Conservation (phyloP, 2,888 invertebrate species). For the Drosophila anomelani region DNA sequence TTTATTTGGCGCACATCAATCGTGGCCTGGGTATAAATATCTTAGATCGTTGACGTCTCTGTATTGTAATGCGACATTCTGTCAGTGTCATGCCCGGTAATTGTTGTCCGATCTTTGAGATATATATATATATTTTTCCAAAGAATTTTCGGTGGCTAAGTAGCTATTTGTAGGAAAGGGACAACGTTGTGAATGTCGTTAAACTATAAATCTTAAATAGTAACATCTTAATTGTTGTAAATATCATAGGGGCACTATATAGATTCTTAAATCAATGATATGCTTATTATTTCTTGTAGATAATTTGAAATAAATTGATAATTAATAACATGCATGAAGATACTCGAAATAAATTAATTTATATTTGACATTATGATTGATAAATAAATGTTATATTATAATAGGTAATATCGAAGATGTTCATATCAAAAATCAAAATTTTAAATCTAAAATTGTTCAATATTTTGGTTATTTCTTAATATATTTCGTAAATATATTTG, state of each 20-base stretch:
- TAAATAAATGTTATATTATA: neutral
- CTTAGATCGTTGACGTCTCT: constrained; percentile 7
- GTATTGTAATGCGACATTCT: constrained; percentile 53
- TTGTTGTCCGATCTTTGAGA: constrained; percentile 56
- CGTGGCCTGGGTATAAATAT: constrained; percentile 10
- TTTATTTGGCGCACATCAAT: constrained; percentile 31
- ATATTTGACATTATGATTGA: too few relatives aligned
- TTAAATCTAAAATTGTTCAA: too few relatives aligned
- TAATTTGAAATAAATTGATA: neutral
- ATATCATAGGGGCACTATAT: neutral
- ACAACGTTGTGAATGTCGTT: neutral
- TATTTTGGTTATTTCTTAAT: too few relatives aligned
- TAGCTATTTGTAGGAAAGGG: constrained; percentile 1
- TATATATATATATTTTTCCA: neutral
- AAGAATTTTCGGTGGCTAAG: constrained; percentile 8
- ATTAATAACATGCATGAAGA: too few relatives aligned
- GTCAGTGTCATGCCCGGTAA: constrained; percentile 68
- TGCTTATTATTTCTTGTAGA: neutral
- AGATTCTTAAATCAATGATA: neutral
- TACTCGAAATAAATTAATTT: too few relatives aligned
- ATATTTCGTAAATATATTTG: too few relatives aligned
- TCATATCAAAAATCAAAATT: too few relatives aligned
- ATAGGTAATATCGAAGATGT: neutral
- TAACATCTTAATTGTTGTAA: neutral
- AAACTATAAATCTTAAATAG: neutral